Conservation (phyloP, 2,888 invertebrate species). For the Frankliniella fusca region DNA sequence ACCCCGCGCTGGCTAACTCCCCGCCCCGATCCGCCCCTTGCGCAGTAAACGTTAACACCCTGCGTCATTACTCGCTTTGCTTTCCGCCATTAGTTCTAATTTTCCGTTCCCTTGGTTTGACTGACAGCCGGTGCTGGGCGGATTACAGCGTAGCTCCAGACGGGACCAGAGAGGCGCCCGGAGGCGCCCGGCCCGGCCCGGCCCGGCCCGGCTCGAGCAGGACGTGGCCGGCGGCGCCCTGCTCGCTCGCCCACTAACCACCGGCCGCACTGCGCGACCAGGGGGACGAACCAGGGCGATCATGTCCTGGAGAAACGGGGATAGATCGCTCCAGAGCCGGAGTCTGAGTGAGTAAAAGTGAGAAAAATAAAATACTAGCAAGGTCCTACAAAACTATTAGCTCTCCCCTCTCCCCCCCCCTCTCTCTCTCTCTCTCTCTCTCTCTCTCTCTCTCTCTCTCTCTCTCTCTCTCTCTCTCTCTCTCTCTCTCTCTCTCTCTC, state of each 20-base stretch:
- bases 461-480: too few species aligned
- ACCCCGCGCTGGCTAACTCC: neutral
- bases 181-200: neutral
- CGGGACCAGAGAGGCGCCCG: neutral
- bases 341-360: too few species aligned
- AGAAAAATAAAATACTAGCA: too few species aligned
- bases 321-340: too few species aligned
- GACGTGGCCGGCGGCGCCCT: neutral
- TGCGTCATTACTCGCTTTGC: neutral
- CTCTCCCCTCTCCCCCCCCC: too few species aligned
- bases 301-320: too few species aligned
- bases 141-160: constrained; percentile 1
- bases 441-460: too few species aligned
- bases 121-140: constrained; percentile 15
- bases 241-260: neutral
- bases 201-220: neutral
- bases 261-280: neutral
- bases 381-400: too few species aligned
- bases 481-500: too few species aligned
- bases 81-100: constrained; percentile 11
- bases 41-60: neutral
- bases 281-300: neutral
- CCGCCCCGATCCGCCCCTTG: neutral
- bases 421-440: too few species aligned
- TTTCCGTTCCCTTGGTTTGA: neutral